Evolutionary conservation across 2,113 vertebrate species (phyloP).

Genomic region (Indri indri): DNA sequence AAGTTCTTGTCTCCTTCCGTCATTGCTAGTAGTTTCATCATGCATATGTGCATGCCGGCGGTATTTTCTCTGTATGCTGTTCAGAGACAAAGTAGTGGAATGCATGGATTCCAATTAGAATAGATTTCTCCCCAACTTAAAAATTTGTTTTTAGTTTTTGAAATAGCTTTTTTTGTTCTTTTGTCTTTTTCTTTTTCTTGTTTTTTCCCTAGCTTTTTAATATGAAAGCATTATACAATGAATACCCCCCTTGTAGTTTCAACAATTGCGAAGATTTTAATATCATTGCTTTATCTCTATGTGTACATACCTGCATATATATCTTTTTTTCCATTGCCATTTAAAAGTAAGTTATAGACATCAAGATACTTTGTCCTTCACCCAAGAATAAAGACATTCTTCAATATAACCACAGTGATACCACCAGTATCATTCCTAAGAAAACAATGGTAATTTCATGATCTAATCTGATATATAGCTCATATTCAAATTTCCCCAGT

Average conservation of each 20-base stretch:
- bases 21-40: not conserved
- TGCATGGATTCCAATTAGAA: not conserved
- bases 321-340: not conserved
- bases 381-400: not conserved
- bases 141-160: not conserved
- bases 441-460: not conserved
- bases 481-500: not conserved
- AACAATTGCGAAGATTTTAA: not conserved
- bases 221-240: not conserved
- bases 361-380: not conserved
- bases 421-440: not conserved
- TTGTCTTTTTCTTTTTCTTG: not conserved
- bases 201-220: not conserved
- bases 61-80: not conserved
- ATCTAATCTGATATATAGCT: not conserved
- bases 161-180: not conserved
- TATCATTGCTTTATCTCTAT: not conserved
- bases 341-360: not conserved
- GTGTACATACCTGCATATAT: rapidly evolving
- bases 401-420: not conserved
- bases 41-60: rapidly evolving
- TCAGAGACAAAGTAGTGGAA: not conserved
- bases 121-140: not conserved
- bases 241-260: not conserved
- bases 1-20: not conserved